Evolutionary conservation across 2,113 vertebrate species (phyloP).

Genomic region (Ciconia maguari): DNA sequence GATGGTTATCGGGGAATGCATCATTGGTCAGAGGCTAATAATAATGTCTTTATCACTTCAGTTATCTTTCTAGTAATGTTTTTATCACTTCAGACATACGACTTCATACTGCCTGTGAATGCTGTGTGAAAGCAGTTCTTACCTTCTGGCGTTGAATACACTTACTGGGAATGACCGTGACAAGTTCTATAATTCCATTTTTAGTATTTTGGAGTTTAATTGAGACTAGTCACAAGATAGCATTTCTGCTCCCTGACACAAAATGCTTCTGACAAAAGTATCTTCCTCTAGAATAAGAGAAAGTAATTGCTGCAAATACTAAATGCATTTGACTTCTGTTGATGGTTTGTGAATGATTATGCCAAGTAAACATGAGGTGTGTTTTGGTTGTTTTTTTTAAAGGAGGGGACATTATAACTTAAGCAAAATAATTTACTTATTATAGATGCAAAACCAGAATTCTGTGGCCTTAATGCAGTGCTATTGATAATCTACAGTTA

Average conservation of each 20-base stretch:
- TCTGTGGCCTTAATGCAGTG: neutral
- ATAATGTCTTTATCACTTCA: slow-evolving; percentile 27
- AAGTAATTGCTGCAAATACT: neutral
- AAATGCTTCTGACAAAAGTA: neutral
- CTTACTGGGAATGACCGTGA: neutral
- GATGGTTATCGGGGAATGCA: slow-evolving; percentile 51
- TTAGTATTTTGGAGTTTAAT: neutral
- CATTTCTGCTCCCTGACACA: neutral
- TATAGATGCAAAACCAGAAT: neutral
- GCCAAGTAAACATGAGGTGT: neutral
- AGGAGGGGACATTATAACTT: neutral
- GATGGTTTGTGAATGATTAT: neutral
- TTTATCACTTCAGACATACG: slow-evolving; percentile 29
- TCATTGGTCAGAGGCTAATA: slow-evolving; percentile 28
- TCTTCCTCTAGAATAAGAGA: neutral
- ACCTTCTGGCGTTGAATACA: neutral
- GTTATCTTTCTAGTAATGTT: slow-evolving; percentile 41
- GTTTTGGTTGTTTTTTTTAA: neutral
- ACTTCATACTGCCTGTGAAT: neutral
- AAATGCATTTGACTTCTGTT: neutral
- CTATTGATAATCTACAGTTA: neutral
- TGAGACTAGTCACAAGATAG: neutral
- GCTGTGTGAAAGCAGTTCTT: neutral
- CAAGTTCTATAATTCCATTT: neutral
- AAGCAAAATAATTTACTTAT: neutral